A percentile compares a stretch with the other conserved stretches of the same genome.
Conservation (phyloP, 2,797 vertebrate species). For the Spinus pinus region DNA sequence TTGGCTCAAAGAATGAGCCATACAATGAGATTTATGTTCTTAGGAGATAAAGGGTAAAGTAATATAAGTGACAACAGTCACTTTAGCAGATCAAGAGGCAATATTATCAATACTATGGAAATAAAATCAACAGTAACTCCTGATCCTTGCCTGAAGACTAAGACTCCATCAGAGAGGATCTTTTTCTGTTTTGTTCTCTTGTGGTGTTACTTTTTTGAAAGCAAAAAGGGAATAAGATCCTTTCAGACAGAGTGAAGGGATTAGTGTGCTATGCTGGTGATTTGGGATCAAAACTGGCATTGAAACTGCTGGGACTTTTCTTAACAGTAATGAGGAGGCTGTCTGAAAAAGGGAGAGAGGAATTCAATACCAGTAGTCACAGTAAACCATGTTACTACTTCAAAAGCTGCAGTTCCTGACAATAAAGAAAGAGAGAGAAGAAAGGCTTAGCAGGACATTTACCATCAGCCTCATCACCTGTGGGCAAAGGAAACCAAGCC, state of each 20-base stretch:
- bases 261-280: neutral
- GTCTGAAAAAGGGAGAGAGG: neutral
- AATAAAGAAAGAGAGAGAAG: neutral
- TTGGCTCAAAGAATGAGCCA: neutral
- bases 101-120: neutral
- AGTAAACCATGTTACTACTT: neutral
- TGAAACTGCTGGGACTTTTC: neutral
- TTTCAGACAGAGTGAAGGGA: neutral
- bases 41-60: neutral
- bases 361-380: neutral
- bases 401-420: neutral
- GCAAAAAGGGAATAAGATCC: neutral
- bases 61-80: neutral
- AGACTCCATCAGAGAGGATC: neutral
- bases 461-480: neutral
- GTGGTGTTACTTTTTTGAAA: slow-evolving; percentile 1
- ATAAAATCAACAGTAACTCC: neutral
- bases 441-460: neutral
- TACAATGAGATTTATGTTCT: neutral
- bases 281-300: neutral
- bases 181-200: neutral
- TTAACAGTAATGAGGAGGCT: neutral
- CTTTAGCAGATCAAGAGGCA: neutral
- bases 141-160: neutral
- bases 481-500: neutral